Percentiles rank a stretch among this genome's conserved stretches.
phyloP scores from a whole-genome alignment of 1,140 invertebrate genomes.

The Potamilus streckersoni region DNA sequence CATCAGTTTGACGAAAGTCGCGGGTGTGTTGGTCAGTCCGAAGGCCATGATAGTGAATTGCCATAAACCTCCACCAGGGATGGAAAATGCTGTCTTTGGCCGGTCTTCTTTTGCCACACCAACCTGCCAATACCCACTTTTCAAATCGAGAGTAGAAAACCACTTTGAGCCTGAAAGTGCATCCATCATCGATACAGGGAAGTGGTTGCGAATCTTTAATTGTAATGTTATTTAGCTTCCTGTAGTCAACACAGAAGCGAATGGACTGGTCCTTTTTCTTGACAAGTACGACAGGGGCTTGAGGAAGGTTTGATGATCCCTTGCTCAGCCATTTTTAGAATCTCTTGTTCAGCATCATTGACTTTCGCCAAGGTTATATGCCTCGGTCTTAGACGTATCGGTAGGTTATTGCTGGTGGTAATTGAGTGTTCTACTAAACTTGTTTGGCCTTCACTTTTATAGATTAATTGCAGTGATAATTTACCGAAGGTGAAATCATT shows the following conservation, averaged over 20 bases:
- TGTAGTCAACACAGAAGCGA: constrained; percentile 20
- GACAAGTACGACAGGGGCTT: constrained; percentile 9
- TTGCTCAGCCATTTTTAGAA: constrained; percentile 11
- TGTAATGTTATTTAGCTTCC: constrained; percentile 6
- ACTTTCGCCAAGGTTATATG: constrained; percentile 4
- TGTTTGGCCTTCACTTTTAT: too few relatives aligned
- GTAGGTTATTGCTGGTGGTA: constrained; percentile 10
- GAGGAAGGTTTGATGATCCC: constrained; percentile 12
- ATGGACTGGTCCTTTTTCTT: constrained; percentile 10
- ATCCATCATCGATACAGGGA: constrained; percentile 34
- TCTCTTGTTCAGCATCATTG: too few relatives aligned
- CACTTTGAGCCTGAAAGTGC: constrained; percentile 22
- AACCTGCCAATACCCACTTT: too few relatives aligned
- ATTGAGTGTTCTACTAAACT: constrained; percentile 14
- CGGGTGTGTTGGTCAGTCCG: too few relatives aligned
- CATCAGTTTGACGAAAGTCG: too few relatives aligned
- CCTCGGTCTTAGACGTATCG: constrained; percentile 16
- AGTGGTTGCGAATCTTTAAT: constrained; percentile 20
- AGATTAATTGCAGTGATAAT: too few relatives aligned
- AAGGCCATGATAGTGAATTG: too few relatives aligned
- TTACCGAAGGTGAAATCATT: too few relatives aligned
- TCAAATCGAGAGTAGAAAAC: too few relatives aligned
- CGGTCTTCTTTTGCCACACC: too few relatives aligned
- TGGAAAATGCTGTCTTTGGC: too few relatives aligned
- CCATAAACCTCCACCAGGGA: too few relatives aligned